phyloP scores from a whole-genome alignment of 2,888 invertebrate species.

The Hoplodrina ambigua region DNA sequence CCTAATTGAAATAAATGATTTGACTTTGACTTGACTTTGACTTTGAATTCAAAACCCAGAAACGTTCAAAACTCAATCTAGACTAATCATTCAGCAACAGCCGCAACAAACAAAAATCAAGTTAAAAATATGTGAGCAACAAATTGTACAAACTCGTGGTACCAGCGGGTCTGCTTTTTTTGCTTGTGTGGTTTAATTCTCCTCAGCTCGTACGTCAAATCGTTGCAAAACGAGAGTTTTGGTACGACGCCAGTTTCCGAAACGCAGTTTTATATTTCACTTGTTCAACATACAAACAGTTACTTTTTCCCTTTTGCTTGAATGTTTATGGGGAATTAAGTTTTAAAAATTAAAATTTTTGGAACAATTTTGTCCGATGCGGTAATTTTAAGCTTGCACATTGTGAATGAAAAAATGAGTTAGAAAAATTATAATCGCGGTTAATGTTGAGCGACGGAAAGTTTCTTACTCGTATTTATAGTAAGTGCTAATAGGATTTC shows the following conservation, averaged over 20 bases:
- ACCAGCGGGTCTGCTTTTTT: conserved; percentile 59
- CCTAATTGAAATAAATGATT: too few relatives aligned
- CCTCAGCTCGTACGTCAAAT: conserved; percentile 68
- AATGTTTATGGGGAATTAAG: conserved; percentile 64
- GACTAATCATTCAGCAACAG: conserved; percentile 30
- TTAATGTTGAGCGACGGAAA: neutral
- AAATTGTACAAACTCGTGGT: conserved; percentile 63
- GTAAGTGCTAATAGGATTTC: too few relatives aligned
- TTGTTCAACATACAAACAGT: conserved; percentile 60
- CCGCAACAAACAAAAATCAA: conserved; percentile 46
- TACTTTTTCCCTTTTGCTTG: conserved; percentile 55
- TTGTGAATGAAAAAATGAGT: neutral
- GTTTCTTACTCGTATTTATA: too few relatives aligned
- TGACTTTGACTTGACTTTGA: too few relatives aligned
- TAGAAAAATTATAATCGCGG: neutral
- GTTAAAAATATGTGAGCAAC: conserved; percentile 49
- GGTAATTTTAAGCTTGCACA: conserved; percentile 17
- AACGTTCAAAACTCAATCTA: neutral
- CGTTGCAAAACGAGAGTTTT: conserved; percentile 71
- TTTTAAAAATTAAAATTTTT: conserved; percentile 32
- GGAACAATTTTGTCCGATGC: neutral
- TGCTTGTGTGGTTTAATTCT: conserved; percentile 65
- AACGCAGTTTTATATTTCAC: conserved; percentile 66
- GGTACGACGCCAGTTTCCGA: conserved; percentile 71
- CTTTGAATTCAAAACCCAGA: neutral